These are phyloP conservation scores for Latrodectus geometricus DNA, from an alignment of 1,140 invertebrate species.

Conservation along the genomic window DNA sequence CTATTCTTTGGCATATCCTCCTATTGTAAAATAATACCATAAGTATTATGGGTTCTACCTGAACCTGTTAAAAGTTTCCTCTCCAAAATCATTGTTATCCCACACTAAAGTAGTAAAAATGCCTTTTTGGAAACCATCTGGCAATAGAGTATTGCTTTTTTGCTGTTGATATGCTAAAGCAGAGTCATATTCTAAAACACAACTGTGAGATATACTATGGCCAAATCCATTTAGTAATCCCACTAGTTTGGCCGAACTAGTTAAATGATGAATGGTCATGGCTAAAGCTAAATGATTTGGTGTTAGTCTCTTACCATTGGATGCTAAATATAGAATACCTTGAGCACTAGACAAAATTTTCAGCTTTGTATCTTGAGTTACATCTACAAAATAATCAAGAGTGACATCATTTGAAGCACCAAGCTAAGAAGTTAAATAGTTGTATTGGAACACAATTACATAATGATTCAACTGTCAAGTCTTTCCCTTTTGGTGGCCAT, in stretches of 20 bases:
- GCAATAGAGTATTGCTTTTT: background rate
- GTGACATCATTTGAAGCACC: conserved; percentile 7
- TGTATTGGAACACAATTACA: no score
- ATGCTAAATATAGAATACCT: no score
- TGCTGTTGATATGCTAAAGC: conserved; percentile 5
- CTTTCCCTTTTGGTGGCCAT: no score
- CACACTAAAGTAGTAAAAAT: background rate
- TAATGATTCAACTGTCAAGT: no score
- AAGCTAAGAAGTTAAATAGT: no score
- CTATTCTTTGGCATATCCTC: background rate
- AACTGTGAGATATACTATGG: no score
- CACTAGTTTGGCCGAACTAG: no score
- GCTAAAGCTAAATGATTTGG: conserved; percentile 16
- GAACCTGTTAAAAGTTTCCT: background rate
- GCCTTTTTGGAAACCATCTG: background rate
- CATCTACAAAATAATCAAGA: background rate
- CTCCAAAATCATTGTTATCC: background rate
- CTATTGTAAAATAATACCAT: conserved; percentile 8
- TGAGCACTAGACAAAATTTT: conserved; percentile 27
- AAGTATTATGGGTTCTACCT: background rate
- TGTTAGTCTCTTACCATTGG: background rate
- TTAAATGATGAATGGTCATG: conserved; percentile 7
- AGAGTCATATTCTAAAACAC: conserved; percentile 19
- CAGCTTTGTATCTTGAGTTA: background rate
- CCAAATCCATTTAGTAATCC: no score